Evolutionary conservation across 2,113 vertebrate genomes (phyloP), one percentile per base, ranked within the genome.

Genomic region (Notarius lentiginosus): DNA sequence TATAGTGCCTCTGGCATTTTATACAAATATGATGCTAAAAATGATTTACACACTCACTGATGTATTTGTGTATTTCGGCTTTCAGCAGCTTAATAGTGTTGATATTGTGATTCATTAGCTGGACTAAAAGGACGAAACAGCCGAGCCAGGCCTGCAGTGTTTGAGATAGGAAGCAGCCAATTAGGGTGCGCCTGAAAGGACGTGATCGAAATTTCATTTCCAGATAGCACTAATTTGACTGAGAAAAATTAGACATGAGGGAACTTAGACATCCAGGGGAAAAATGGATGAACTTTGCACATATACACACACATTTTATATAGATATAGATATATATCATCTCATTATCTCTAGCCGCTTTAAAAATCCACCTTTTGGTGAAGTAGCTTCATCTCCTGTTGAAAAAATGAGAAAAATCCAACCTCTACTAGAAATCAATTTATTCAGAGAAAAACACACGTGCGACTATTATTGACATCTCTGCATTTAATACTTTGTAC

Each of bases 131-230:
- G 82, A 82, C 81, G 22, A 76, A 86, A 77, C 81, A 75, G 84
- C 61, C 87, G 8, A 66, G 87, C 84, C 79, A 82, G 63, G 87
- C 81, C 87, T 88, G 84, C 85, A 77, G 80, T 79, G 86, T 88
- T 61, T 73, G 82, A 84, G 87, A 87, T 84, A 88, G 88, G 88
- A 89, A 89, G 60, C 70, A 83, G 72, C 87, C 90, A 91, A 89
- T 91, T 91, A 89, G 70, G 79, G 66, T 30, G 22, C 7, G 84
- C 72, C 47, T 55, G 82, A 83, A 34, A 65, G 51, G 77, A 90
- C 88, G 81, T 86, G 90, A 89, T 82, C n/a, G 84, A 80, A 90
- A 90, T 84, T 87, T 70, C 34, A 77, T 75, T 86, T 83, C 47
- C 56, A 86, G 87, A 86, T 70, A 63, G 51, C 75, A 80, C 84